Conservation (phyloP, 2,113 vertebrate species). For the Myiozetetes cayanensis region DNA sequence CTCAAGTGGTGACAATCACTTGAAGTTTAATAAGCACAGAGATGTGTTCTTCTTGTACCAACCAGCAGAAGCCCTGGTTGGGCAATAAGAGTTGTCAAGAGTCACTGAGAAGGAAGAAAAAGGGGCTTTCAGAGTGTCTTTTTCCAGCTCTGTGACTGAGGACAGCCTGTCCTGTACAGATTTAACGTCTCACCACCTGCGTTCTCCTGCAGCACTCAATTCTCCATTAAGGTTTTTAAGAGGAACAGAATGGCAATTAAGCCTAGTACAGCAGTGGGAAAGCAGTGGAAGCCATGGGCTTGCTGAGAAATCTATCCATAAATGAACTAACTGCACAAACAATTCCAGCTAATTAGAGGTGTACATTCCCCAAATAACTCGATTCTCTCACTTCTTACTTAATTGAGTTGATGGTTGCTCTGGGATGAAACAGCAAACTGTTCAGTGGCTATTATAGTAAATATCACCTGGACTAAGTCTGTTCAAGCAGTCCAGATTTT, state of each 20-base stretch:
- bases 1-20: neutral
- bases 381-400: slow-evolving; percentile 26
- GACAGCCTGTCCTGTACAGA: neutral
- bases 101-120: neutral
- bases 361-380: slow-evolving; percentile 23
- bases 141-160: neutral
- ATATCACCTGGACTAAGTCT: neutral
- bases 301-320: slow-evolving; percentile 52
- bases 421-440: neutral
- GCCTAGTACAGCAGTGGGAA: neutral
- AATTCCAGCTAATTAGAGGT: slow-evolving; percentile 57
- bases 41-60: fast-evolving
- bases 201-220: neutral
- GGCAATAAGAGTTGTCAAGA: neutral
- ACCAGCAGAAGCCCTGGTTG: too few species aligned
- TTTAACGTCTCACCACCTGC: neutral
- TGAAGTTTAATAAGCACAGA: neutral
- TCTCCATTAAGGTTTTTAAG: slow-evolving; percentile 29
- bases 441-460: neutral
- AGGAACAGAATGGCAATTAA: slow-evolving; percentile 48
- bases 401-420: slow-evolving; percentile 33
- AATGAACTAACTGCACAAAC: slow-evolving; percentile 54
- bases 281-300: neutral
- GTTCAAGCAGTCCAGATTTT: neutral
- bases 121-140: neutral